Percentiles rank a stretch among this genome's conserved stretches.
Conservation (phyloP, 2,113 vertebrate species). For the Microcebus tavaratra region DNA sequence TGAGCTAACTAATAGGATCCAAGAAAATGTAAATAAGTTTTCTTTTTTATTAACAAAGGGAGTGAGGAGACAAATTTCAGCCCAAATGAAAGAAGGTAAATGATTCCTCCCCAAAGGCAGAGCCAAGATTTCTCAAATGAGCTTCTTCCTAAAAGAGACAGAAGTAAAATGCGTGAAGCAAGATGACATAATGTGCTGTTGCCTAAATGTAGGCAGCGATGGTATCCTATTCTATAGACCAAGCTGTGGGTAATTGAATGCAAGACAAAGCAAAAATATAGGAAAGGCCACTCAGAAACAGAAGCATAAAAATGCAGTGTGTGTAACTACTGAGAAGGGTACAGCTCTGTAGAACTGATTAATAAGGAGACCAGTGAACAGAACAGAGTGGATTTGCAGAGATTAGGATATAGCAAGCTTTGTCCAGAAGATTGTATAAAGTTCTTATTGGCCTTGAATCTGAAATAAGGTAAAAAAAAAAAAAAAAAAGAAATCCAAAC, state of each 20-base stretch:
- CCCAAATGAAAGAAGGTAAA: slow-evolving; percentile 65
- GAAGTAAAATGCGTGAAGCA: slow-evolving; percentile 79
- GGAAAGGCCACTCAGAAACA: slow-evolving; percentile 74
- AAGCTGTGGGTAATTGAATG: slow-evolving; percentile 80
- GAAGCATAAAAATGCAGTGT: slow-evolving; percentile 83
- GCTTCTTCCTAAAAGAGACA: slow-evolving; percentile 76
- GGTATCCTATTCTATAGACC: slow-evolving; percentile 64
- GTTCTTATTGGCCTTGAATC: slow-evolving; percentile 83
- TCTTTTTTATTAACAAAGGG: slow-evolving; percentile 75
- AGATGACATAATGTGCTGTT: slow-evolving; percentile 74
- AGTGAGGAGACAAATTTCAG: slow-evolving; percentile 78
- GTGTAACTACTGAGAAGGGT: slow-evolving; percentile 73
- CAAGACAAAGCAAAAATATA: slow-evolving; percentile 82
- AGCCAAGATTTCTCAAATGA: slow-evolving; percentile 81
- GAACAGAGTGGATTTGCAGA: slow-evolving; percentile 84
- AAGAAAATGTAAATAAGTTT: slow-evolving; percentile 70
- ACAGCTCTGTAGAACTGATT: slow-evolving; percentile 81
- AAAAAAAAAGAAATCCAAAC: not conserved
- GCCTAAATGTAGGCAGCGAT: slow-evolving; percentile 71
- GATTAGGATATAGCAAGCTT: slow-evolving; percentile 83
- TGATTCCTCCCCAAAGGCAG: slow-evolving; percentile 75
- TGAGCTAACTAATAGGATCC: slow-evolving; percentile 71
- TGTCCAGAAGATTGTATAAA: slow-evolving; percentile 82
- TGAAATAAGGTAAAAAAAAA: slow-evolving; percentile 72
- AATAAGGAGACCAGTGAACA: slow-evolving; percentile 80